Percentiles rank a stretch among this genome's conserved stretches.
phyloP scores from a whole-genome alignment of 2,113 vertebrate genomes.

The Eupsittula cactorum region DNA sequence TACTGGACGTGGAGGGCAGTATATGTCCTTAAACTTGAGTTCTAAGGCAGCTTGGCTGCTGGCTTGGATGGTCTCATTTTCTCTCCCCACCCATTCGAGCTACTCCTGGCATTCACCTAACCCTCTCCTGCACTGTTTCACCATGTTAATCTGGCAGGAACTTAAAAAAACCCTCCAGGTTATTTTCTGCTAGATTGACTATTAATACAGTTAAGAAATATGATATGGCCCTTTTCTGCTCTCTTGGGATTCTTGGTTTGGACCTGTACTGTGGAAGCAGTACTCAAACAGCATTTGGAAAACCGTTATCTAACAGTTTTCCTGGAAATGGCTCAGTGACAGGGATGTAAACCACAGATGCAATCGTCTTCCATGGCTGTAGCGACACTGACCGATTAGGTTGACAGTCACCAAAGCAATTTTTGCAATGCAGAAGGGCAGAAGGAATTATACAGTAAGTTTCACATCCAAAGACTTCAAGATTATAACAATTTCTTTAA shows the following conservation, averaged over 20 bases:
- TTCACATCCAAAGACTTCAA: neutral
- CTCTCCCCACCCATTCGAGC: neutral
- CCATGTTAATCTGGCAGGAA: neutral
- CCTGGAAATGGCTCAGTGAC: neutral
- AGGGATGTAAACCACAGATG: neutral
- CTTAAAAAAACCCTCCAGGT: accelerated
- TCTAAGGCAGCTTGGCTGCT: neutral
- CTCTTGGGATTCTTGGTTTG: neutral
- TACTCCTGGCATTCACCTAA: neutral
- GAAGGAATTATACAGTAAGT: neutral
- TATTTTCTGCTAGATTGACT: neutral
- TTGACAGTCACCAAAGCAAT: neutral
- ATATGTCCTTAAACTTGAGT: neutral
- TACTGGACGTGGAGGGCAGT: neutral
- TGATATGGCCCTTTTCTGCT: neutral
- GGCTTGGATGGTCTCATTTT: neutral
- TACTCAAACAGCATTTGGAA: neutral
- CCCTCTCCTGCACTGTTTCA: neutral
- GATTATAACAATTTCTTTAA: neutral
- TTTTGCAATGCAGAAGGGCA: neutral
- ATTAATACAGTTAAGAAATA: neutral
- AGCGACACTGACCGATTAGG: neutral
- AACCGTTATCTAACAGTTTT: neutral
- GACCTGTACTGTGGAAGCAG: neutral
- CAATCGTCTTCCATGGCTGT: neutral